These are phyloP conservation scores for Coracias cyanogaster DNA, from an alignment of 2,797 vertebrate genomes.

Conservation along the genomic window DNA sequence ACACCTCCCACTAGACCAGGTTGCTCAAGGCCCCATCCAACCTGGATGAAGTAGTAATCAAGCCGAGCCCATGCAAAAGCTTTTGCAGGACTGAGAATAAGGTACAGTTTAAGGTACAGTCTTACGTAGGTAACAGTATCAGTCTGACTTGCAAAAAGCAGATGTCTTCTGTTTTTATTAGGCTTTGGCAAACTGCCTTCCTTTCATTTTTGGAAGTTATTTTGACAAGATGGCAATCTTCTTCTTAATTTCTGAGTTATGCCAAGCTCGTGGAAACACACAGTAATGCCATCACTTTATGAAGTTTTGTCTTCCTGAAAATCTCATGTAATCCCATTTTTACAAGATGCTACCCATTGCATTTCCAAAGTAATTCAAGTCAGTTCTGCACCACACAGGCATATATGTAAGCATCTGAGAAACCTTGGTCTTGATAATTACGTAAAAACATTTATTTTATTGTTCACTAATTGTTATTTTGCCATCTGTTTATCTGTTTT, in stretches of 20 bases:
- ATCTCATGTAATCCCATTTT: not conserved
- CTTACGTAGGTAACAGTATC: not conserved
- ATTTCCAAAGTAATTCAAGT: not conserved
- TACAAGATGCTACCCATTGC: not conserved
- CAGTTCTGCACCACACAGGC: not conserved
- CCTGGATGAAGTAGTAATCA: not conserved
- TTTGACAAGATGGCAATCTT: not conserved
- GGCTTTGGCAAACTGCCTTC: not conserved
- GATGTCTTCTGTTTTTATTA: not conserved
- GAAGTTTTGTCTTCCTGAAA: not conserved
- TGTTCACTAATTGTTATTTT: not conserved
- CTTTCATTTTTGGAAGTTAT: not conserved
- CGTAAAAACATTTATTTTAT: not conserved
- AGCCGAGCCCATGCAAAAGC: not conserved
- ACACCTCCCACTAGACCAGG: too few relatives aligned
- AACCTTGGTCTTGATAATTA: not conserved
- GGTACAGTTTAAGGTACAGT: not conserved
- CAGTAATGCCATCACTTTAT: not conserved
- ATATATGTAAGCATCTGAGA: not conserved
- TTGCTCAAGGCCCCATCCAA: too few relatives aligned
- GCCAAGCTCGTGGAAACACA: not conserved
- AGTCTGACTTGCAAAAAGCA: not conserved
- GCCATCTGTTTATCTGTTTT: not conserved
- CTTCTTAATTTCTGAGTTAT: not conserved
- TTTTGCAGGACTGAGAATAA: not conserved